phyloP scores from a whole-genome alignment of 2,113 vertebrate genomes.

The Lates calcarifer region DNA sequence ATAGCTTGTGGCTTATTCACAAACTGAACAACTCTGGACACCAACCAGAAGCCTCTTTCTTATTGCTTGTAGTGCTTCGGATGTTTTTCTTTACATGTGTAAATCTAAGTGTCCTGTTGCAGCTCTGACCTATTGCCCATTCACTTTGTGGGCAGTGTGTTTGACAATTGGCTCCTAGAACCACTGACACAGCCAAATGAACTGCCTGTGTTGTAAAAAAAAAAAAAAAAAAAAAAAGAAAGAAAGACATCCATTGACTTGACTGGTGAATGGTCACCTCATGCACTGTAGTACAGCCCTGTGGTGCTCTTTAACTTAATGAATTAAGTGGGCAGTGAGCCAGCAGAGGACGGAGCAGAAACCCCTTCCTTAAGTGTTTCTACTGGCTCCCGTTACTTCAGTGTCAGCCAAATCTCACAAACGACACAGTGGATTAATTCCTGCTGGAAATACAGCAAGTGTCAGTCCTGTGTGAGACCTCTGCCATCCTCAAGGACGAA shows the following conservation, averaged over 20 bases:
- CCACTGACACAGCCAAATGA: constrained; percentile 40
- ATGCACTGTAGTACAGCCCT: constrained; percentile 4
- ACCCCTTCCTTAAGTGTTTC: constrained; percentile 46
- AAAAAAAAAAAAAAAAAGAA: constrained; percentile 13
- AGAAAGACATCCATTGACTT: constrained; percentile 28
- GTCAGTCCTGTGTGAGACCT: constrained; percentile 13
- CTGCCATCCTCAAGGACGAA: constrained; percentile 57
- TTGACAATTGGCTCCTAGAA: constrained; percentile 13
- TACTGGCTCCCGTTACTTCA: constrained; percentile 39
- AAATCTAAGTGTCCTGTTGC: constrained; percentile 3
- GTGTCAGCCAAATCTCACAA: constrained; percentile 68
- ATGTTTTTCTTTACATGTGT: background rate
- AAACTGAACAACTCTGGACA: background rate
- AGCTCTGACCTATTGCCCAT: constrained; percentile 7
- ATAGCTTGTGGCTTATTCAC: background rate
- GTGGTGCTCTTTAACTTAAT: constrained; percentile 64
- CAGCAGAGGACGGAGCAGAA: constrained; percentile 51
- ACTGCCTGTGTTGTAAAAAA: constrained; percentile 17
- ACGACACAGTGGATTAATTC: constrained; percentile 53
- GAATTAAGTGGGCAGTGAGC: constrained; percentile 71
- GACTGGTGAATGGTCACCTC: constrained; percentile 48
- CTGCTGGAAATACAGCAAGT: constrained; percentile 37
- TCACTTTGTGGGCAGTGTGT: constrained; percentile 23
- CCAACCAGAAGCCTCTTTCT: background rate
- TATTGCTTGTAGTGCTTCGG: background rate